Evolutionary conservation across 2,113 vertebrate species (phyloP), one percentile per base, ranked within the genome.

Genomic region (Catagonus wagneri): DNA sequence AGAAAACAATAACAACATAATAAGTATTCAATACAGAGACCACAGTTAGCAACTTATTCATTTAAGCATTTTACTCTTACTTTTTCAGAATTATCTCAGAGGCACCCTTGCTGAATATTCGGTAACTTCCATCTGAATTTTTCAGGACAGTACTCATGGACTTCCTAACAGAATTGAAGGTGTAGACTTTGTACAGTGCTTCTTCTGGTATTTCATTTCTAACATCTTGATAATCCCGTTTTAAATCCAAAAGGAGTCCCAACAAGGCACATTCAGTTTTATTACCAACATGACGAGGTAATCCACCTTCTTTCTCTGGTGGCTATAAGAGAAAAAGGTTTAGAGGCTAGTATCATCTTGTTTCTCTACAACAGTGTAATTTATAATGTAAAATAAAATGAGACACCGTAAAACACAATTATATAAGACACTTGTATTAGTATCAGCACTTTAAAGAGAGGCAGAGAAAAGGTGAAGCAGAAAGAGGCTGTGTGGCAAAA

Each of bases 201-300:
- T 99, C 99, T 98, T 99, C 99, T 1, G 99, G 99, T 98, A 99
- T 99, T 98, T 99, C 99, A 75, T 99, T 99, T 98, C 99, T 99
- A 94, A 99, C 99, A 0, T 99, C 98, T 98, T 99, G 99, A 98
- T 99, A 99, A 98, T 99, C 99, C 44, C 99, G 99, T 98, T 99
- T 99, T 98, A 99, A 98, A 98, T 99, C 99, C 97, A 98, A 97
- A 96, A 99, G 98, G 96, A 99, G 99, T 98, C 99, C 99, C 96
- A 99, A 98, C 99, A 99, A 99, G 99, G 99, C 99, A 99, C 99
- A 99, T 99, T 99, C 99, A 97, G 99, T 99, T 99, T 99, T 99
- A 99, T 99, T 99, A 95, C 99, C 99, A 98, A 99, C 99, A 95
- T 99, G 99, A 94, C 99, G 99, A 58, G 99, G 99, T 96, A 99